A percentile compares a stretch with the other conserved stretches of the same genome.
Conservation (phyloP, 92 coral and sea anemone species). For the Galaxea fascicularis region DNA sequence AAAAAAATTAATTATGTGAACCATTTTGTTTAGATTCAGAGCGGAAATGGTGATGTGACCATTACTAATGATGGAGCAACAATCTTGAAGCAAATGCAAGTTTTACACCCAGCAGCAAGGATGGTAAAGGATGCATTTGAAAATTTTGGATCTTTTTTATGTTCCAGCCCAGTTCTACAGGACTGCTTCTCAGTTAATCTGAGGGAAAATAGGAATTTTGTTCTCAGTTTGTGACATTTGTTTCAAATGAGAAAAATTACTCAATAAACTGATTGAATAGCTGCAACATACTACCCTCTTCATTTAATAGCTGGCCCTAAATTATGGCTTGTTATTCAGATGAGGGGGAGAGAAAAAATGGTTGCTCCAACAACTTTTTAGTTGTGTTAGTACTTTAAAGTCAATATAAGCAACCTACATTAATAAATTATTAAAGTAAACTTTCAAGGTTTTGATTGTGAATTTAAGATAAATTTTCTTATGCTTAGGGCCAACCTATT, state of each 20-base stretch:
- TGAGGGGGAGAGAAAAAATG: constrained; percentile 23
- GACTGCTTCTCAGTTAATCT: too few species aligned
- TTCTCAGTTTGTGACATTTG: too few species aligned
- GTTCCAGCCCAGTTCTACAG: too few species aligned
- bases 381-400: constrained; percentile 9
- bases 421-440: background rate
- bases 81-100: constrained; percentile 95
- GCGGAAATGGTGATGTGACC: constrained; percentile 95
- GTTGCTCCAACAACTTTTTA: constrained; percentile 41
- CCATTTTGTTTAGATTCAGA: constrained; percentile 77
- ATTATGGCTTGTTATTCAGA: constrained; percentile 42
- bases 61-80: constrained; percentile 99
- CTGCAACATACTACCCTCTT: constrained; percentile 15
- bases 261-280: background rate
- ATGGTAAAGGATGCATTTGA: constrained; percentile 68
- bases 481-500: background rate
- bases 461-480: too few species aligned
- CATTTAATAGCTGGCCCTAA: constrained; percentile 34
- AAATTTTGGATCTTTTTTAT: too few species aligned
- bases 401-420: constrained; percentile 32
- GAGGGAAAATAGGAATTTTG: too few species aligned
- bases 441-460: background rate
- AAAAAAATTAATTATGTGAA: background rate
- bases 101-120: constrained; percentile 97
- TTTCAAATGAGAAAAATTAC: background rate